Conservation (phyloP, 2,113 vertebrate genomes). For the Marmota flaviventris region DNA sequence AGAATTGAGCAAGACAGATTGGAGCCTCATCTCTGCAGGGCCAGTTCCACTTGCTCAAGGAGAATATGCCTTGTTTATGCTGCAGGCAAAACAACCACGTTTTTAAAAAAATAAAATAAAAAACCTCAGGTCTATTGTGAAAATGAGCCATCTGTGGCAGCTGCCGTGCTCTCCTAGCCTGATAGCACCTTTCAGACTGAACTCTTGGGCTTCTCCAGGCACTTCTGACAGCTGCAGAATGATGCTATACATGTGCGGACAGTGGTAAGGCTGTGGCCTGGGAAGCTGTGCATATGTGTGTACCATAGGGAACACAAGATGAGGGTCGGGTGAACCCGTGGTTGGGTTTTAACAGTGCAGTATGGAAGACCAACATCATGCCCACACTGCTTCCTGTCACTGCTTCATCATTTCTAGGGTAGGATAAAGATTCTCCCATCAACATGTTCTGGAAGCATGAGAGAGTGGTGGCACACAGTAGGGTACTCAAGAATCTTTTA, state of each 20-base stretch:
- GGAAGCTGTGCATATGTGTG: background rate
- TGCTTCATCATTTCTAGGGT: background rate
- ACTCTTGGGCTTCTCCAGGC: conserved; percentile 85
- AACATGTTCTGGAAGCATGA: background rate
- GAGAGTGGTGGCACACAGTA: background rate
- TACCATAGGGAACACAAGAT: background rate
- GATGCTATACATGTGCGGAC: conserved; percentile 46
- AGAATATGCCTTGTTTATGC: conserved; percentile 90
- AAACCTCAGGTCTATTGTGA: conserved; percentile 87
- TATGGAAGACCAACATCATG: background rate
- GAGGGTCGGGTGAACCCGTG: background rate
- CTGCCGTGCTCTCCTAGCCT: conserved; percentile 86
- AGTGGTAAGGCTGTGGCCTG: background rate
- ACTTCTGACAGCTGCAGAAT: conserved; percentile 84
- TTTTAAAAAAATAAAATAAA: background rate
- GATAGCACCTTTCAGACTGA: conserved; percentile 87
- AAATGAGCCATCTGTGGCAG: conserved; percentile 90
- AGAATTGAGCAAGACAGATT: conserved; percentile 83
- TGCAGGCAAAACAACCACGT: conserved; percentile 88
- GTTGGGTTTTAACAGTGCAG: no score
- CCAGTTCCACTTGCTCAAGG: conserved; percentile 86
- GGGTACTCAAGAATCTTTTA: background rate
- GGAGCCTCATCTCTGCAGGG: conserved; percentile 82
- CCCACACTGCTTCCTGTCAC: background rate
- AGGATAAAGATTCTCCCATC: background rate